Base-by-base conservation (phyloP, 1,140 invertebrate genomes). In the Drosophila trapezifrons region DNA sequence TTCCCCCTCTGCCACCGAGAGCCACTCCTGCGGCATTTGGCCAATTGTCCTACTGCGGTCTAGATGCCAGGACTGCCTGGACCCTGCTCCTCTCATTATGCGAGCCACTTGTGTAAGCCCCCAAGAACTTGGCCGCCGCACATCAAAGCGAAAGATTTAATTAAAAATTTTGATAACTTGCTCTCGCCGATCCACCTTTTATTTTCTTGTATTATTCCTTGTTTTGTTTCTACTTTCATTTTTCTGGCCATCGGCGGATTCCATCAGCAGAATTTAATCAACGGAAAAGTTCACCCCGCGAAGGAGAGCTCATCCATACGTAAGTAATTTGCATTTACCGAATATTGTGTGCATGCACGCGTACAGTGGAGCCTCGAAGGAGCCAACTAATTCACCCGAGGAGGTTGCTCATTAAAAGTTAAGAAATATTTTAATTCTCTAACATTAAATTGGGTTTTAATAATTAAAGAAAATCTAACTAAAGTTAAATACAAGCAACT, bases 91-190 rank as follows among this genome's bases (percentile, higher is more conserved):
- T 75, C 62, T 76, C 65, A 76, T 66, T 76, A 76, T 45, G 62
- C 60, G 55, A 59, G 56, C 72, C 70, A 75, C 71, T 66, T 75
- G 72, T 51, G 58, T 65, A 63, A 75, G 32, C 40, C 40, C 29
- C 38, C 15, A 45, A 55, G 60, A 65, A 65, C 27, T 56, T 65
- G 42, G 18, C 18, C 42, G 54, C 18, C 29, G 29, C 29, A 85
- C 82, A 82, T 87, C 82, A 86, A 87, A 86, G 82, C 63, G 12
- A 76, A 49, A 79, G 52, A 86, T 87, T 86, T 87, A 86, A 87
- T 86, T 86, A 86, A 86, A 82, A 86, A 87, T 72, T 54, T 54
- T 87, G 76, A 86, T 86, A 86, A 79, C 70, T 80, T 85, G 56
- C 51, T 66, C 80, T 42, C 35, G 18, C 52, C 27, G 22, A 32